A percentile compares a stretch with the other conserved stretches of the same genome.
phyloP scores from a whole-genome alignment of 2,888 invertebrate species.

The Hoplodrina ambigua region DNA sequence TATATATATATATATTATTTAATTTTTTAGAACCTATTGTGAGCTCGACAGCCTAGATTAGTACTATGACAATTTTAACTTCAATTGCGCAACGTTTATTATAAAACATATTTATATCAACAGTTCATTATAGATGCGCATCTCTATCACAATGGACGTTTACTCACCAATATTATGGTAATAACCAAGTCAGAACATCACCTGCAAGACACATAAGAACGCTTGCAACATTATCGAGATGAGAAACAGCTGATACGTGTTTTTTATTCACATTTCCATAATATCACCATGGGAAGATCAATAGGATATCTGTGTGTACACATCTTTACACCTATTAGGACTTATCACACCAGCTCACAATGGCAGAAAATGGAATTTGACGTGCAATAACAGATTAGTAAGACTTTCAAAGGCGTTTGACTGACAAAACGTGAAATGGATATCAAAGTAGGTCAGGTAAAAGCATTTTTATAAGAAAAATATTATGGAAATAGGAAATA shows the following conservation, averaged over 20 bases:
- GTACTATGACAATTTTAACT: not conserved
- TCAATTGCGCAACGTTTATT: not conserved
- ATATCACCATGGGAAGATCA: constrained; percentile 54
- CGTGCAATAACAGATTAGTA: constrained; percentile 30
- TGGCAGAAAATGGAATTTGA: constrained; percentile 38
- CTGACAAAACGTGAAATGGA: constrained; percentile 13
- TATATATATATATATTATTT: no score
- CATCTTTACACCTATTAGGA: constrained; percentile 52
- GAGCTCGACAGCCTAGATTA: no score
- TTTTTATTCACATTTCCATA: constrained; percentile 52
- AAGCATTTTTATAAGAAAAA: not conserved
- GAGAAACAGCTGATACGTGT: constrained; percentile 47
- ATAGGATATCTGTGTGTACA: constrained; percentile 45
- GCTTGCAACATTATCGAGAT: constrained; percentile 51
- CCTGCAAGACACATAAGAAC: constrained; percentile 10
- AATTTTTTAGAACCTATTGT: not conserved
- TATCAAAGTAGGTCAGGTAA: not conserved
- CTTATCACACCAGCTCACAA: constrained; percentile 35
- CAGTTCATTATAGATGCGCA: not conserved
- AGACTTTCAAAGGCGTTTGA: constrained; percentile 38
- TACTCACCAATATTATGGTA: not conserved
- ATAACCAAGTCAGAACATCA: constrained; percentile 17
- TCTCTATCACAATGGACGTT: not conserved
- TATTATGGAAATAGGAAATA: not conserved
- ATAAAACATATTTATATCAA: no score